These are phyloP conservation scores for Morone saxatilis DNA, from an alignment of 2,113 vertebrate genomes.

Conservation along the genomic window DNA sequence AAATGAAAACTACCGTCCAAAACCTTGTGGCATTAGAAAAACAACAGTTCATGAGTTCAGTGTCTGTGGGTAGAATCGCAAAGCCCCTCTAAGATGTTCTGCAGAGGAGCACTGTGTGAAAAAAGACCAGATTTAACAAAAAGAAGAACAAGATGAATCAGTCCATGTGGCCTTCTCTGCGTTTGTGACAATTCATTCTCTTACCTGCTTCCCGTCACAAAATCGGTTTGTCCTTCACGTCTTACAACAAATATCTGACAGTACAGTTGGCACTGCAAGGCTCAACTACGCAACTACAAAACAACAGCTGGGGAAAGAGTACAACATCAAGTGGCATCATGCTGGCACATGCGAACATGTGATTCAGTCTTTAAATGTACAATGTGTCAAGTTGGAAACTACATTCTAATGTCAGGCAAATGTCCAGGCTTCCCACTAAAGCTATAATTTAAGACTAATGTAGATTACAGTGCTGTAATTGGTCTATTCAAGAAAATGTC, in stretches of 20 bases:
- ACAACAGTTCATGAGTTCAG: constrained; percentile 10
- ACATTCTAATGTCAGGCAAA: constrained; percentile 31
- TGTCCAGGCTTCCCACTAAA: neutral
- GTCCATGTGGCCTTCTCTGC: neutral
- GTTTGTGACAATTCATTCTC: neutral
- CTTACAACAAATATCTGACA: constrained; percentile 1
- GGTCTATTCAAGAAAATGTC: constrained; percentile 55
- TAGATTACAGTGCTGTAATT: constrained; percentile 64
- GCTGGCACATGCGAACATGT: constrained; percentile 12
- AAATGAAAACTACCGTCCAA: neutral
- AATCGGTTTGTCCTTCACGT: constrained; percentile 40
- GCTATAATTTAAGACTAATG: constrained; percentile 59
- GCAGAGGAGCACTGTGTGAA: constrained; percentile 5
- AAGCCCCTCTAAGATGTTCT: neutral
- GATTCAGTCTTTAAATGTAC: constrained; percentile 36
- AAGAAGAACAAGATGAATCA: constrained; percentile 4
- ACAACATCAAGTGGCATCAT: neutral
- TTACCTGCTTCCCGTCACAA: neutral
- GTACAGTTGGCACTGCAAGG: neutral
- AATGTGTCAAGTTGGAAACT: constrained; percentile 30
- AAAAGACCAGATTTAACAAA: neutral
- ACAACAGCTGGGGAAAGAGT: neutral
- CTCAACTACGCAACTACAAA: neutral
- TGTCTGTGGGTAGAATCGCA: constrained; percentile 8
- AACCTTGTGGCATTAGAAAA: neutral